phyloP scores from a whole-genome alignment of 2,888 invertebrate species.

The Leptarthrus brevirostris region DNA sequence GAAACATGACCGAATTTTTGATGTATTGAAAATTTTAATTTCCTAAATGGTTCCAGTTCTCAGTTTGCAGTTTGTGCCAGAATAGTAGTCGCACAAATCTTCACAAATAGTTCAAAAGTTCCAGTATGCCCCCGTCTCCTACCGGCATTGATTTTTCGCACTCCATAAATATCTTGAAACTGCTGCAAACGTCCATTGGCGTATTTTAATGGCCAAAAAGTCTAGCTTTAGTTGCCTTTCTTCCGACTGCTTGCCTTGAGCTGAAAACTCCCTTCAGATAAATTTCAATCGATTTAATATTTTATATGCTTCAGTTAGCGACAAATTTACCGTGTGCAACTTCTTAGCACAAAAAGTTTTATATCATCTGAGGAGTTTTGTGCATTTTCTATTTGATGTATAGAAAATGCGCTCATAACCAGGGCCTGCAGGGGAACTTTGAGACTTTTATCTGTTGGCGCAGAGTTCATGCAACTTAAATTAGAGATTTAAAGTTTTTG shows the following conservation, averaged over 20 bases:
- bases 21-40: slow-evolving; percentile 38
- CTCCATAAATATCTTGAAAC: slow-evolving; percentile 45
- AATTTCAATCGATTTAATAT: slow-evolving; percentile 48
- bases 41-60: slow-evolving; percentile 24
- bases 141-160: slow-evolving; percentile 45
- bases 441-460: background rate
- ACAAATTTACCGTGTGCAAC: slow-evolving; percentile 48
- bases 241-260: slow-evolving; percentile 1
- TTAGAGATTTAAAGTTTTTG: slow-evolving; percentile 11
- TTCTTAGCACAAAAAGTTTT: slow-evolving; percentile 41
- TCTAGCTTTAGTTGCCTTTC: slow-evolving; percentile 3
- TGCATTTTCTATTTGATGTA: slow-evolving; percentile 28
- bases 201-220: slow-evolving; percentile 42
- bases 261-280: slow-evolving; percentile 40
- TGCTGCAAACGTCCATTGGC: slow-evolving; percentile 40
- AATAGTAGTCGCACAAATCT: slow-evolving; percentile 19
- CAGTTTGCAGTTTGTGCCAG: slow-evolving; percentile 18
- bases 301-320: slow-evolving; percentile 48
- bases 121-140: background rate
- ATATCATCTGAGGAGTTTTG: slow-evolving; percentile 39
- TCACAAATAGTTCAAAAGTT: slow-evolving; percentile 10
- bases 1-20: slow-evolving; percentile 9
- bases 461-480: slow-evolving; percentile 3
- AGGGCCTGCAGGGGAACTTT: background rate
- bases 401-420: background rate